These are phyloP conservation scores for Gila robusta DNA, from an alignment of 2,797 vertebrate genomes.

Conservation along the genomic window DNA sequence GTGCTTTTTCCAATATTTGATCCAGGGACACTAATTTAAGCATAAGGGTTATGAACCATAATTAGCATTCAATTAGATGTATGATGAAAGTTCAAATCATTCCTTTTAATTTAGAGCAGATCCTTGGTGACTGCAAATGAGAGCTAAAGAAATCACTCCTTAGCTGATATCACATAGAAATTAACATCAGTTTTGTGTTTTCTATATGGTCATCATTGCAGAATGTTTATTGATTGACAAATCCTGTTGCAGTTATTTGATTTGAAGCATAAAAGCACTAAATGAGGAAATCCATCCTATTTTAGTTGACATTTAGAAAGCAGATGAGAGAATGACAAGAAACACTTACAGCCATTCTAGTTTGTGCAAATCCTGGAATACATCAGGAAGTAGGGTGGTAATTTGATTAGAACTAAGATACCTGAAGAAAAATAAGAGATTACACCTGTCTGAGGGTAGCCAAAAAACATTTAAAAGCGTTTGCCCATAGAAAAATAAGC, in stretches of 20 bases:
- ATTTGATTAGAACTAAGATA: conserved; percentile 94
- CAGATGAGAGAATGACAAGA: conserved; percentile 5
- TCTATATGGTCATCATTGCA: background rate
- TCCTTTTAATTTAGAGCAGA: background rate
- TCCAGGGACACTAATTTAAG: conserved; percentile 15
- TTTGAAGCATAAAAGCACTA: background rate
- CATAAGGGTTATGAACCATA: conserved; percentile 23
- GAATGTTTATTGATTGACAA: background rate
- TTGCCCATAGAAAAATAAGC: background rate
- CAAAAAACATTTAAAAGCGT: background rate
- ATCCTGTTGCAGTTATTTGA: background rate
- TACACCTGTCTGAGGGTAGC: background rate
- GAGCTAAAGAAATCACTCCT: background rate
- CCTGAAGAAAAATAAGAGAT: conserved; percentile 70
- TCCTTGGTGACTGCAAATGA: background rate
- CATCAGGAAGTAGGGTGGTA: conserved; percentile 83
- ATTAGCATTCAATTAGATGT: conserved; percentile 38
- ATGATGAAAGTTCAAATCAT: conserved; percentile 7
- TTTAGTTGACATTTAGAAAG: background rate
- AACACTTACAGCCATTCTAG: conserved; percentile 93
- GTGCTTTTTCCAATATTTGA: background rate
- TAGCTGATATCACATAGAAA: background rate
- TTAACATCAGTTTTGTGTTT: background rate
- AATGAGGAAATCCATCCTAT: background rate
- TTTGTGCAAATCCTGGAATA: conserved; percentile 91